These are phyloP conservation scores for Drosophila testacea DNA, from an alignment of 2,888 invertebrate genomes.

Conservation along the genomic window DNA sequence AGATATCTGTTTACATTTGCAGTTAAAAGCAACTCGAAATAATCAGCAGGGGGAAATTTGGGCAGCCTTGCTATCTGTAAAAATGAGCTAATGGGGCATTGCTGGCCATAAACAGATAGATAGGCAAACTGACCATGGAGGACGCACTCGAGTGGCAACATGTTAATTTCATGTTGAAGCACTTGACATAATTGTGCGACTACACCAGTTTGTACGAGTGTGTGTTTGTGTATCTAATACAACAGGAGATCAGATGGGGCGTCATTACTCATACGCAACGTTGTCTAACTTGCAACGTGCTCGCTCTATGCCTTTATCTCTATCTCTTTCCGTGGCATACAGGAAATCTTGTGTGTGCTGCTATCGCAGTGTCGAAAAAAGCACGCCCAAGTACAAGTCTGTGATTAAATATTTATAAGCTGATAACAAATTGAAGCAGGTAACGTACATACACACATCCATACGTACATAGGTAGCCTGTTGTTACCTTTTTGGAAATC, in stretches of 20 bases:
- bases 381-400: slow-evolving; percentile 74
- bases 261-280: slow-evolving; percentile 70
- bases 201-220: not conserved
- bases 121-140: slow-evolving; percentile 29
- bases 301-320: not conserved
- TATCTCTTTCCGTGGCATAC: slow-evolving; percentile 21
- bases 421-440: slow-evolving; percentile 77
- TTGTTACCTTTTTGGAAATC: slow-evolving; percentile 63
- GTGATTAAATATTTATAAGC: slow-evolving; percentile 82
- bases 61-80: slow-evolving; percentile 34
- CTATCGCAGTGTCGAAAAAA: slow-evolving; percentile 58
- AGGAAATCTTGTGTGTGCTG: slow-evolving; percentile 49
- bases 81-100: slow-evolving; percentile 15
- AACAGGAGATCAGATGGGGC: slow-evolving; percentile 23
- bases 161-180: slow-evolving; percentile 78
- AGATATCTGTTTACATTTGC: slow-evolving; percentile 43
- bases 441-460: slow-evolving; percentile 12
- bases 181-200: slow-evolving; percentile 76
- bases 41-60: slow-evolving; percentile 28
- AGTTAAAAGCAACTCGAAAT: slow-evolving; percentile 20
- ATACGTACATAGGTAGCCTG: no score
- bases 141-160: slow-evolving; percentile 58
- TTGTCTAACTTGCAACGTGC: slow-evolving; percentile 25
- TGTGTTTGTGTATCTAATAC: slow-evolving; percentile 9
- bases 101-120: slow-evolving; percentile 4